phyloP scores from a whole-genome alignment of 2,113 vertebrate species.

The Percopsis transmontana region DNA sequence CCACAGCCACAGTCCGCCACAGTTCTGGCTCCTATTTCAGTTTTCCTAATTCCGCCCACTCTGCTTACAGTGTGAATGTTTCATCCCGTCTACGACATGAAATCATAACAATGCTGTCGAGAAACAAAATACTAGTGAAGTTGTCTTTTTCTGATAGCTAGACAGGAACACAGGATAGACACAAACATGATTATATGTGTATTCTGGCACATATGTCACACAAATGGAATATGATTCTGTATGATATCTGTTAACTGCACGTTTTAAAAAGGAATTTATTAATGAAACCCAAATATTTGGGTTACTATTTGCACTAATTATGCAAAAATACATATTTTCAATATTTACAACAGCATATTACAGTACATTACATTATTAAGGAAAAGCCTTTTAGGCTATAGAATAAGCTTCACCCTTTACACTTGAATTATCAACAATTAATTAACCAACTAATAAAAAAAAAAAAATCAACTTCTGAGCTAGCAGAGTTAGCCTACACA shows the following conservation, averaged over 20 bases:
- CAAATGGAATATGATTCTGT: not conserved
- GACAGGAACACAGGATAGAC: not conserved
- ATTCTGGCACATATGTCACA: not conserved
- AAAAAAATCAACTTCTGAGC: too few relatives aligned
- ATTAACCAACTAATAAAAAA: too few relatives aligned
- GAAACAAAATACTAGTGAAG: conserved; percentile 22
- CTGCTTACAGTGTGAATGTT: conserved; percentile 27
- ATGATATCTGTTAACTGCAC: not conserved
- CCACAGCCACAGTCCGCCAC: conserved; percentile 7
- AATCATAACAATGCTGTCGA: conserved; percentile 12
- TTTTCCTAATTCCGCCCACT: conserved; percentile 8
- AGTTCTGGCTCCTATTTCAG: conserved; percentile 8
- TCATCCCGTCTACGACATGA: conserved; percentile 22
- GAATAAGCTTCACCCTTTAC: too few relatives aligned
- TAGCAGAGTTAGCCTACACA: too few relatives aligned
- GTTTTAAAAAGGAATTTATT: not conserved
- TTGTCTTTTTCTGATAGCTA: not conserved
- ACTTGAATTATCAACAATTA: too few relatives aligned
- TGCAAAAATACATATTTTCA: too few relatives aligned
- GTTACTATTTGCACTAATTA: too few relatives aligned
- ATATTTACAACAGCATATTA: too few relatives aligned
- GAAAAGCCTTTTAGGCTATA: too few relatives aligned
- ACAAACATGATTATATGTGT: not conserved
- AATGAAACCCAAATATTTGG: too few relatives aligned
- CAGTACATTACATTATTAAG: too few relatives aligned